These are phyloP conservation scores for Clinocottus analis DNA, from an alignment of 2,113 vertebrate genomes.

Conservation along the genomic window DNA sequence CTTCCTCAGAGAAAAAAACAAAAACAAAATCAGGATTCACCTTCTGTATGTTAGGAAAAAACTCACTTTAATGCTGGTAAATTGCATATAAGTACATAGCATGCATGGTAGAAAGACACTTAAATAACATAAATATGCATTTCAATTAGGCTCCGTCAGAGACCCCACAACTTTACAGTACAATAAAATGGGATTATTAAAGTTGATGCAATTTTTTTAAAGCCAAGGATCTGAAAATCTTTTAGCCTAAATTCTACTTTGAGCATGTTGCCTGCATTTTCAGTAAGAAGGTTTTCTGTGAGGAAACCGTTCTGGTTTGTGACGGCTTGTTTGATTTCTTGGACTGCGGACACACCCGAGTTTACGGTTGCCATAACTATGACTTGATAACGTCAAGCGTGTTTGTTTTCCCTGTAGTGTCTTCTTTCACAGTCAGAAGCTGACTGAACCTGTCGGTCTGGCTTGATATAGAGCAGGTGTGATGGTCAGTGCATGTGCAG, in stretches of 20 bases:
- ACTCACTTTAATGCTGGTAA: slow-evolving; percentile 67
- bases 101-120: slow-evolving; percentile 71
- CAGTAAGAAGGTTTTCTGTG: neutral
- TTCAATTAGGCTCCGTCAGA: slow-evolving; percentile 47
- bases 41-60: slow-evolving; percentile 54
- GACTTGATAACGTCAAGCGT: no score
- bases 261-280: neutral
- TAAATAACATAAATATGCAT: slow-evolving; percentile 82
- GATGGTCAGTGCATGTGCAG: slow-evolving; percentile 12
- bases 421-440: neutral
- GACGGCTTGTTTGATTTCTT: neutral
- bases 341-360: neutral
- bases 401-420: neutral
- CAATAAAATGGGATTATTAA: slow-evolving; percentile 32
- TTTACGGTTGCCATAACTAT: neutral
- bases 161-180: slow-evolving; percentile 34
- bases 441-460: neutral
- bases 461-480: neutral
- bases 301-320: neutral
- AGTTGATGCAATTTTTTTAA: neutral
- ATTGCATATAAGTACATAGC: slow-evolving; percentile 65
- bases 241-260: neutral
- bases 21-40: neutral
- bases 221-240: neutral
- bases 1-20: neutral